phyloP scores from a whole-genome alignment of 2,113 vertebrate species.

The Leptobrachium ailaonicum region DNA sequence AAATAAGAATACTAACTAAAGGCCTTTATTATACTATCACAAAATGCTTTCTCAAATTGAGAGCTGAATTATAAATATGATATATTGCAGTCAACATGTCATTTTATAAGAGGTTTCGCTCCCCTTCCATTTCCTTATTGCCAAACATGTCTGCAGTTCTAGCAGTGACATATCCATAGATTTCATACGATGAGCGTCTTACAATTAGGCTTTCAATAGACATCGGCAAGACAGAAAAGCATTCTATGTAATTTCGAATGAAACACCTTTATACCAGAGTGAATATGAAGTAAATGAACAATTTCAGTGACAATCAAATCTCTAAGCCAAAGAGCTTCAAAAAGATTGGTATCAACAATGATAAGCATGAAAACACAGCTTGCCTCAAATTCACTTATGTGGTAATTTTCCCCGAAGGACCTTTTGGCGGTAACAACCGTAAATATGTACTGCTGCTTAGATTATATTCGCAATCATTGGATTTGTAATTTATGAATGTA shows the following conservation, averaged over 20 bases:
- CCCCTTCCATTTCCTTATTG: background rate
- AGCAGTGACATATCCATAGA: conserved; percentile 58
- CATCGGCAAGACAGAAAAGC: conserved; percentile 34
- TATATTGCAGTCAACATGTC: background rate
- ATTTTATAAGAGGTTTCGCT: background rate
- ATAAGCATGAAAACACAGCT: conserved; percentile 44
- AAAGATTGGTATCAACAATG: conserved; percentile 47
- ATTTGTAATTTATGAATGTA: conserved; percentile 30
- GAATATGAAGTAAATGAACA: conserved; percentile 41
- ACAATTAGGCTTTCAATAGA: conserved; percentile 55
- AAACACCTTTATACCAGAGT: conserved; percentile 40
- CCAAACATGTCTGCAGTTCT: background rate
- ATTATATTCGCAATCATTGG: conserved; percentile 28
- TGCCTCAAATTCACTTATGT: conserved; percentile 39
- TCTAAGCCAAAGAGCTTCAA: conserved; percentile 37
- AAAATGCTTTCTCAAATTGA: too few species aligned
- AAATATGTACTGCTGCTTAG: conserved; percentile 34
- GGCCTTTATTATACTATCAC: too few species aligned
- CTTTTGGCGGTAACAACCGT: conserved; percentile 34
- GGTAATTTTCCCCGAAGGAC: conserved; percentile 35
- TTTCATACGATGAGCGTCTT: conserved; percentile 49
- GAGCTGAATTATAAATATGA: too few species aligned
- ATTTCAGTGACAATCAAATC: conserved; percentile 44
- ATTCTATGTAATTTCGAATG: conserved; percentile 29
- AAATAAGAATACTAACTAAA: too few species aligned